These are phyloP conservation scores for Hipparchia semele DNA, from an alignment of 2,888 invertebrate species.

Conservation along the genomic window DNA sequence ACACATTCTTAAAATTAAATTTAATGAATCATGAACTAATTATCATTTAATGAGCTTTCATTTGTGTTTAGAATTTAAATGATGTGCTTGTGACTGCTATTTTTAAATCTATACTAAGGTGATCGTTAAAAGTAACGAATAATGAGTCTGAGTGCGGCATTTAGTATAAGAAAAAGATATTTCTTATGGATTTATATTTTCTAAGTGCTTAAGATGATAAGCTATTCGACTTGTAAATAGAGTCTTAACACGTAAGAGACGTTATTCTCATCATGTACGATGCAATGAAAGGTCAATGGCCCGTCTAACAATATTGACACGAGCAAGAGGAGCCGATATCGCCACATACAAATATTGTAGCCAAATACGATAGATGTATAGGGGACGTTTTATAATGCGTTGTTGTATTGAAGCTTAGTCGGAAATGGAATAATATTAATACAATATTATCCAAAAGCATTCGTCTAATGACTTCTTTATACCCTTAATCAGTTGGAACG, in stretches of 20 bases:
- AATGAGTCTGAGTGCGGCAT: no score
- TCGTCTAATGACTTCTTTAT: background rate
- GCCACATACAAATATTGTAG: slow-evolving; percentile 67
- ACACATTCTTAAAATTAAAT: no score
- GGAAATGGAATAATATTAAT: background rate
- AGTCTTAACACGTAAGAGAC: slow-evolving; percentile 40
- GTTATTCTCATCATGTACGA: slow-evolving; percentile 51
- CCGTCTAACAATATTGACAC: slow-evolving; percentile 73
- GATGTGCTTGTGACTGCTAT: no score
- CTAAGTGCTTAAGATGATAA: slow-evolving; percentile 32
- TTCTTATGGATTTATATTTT: slow-evolving; percentile 24
- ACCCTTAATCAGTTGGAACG: background rate
- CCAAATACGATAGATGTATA: slow-evolving; percentile 63
- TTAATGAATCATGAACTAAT: no score
- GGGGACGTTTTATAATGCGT: slow-evolving; percentile 38
- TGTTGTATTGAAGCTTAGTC: slow-evolving; percentile 2
- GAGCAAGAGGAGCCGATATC: slow-evolving; percentile 68
- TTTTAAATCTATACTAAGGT: no score
- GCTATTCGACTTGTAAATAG: slow-evolving; percentile 36
- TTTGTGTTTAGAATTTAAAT: no score
- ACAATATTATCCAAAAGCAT: background rate
- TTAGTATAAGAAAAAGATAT: slow-evolving; percentile 12
- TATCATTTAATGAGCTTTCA: no score
- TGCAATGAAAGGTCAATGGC: slow-evolving; percentile 64
- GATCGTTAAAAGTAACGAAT: no score